Percentiles rank a stretch among this genome's conserved stretches.
These are phyloP conservation scores for Chymomyza costata DNA, from an alignment of 1,140 invertebrate species.

Conservation along the genomic window DNA sequence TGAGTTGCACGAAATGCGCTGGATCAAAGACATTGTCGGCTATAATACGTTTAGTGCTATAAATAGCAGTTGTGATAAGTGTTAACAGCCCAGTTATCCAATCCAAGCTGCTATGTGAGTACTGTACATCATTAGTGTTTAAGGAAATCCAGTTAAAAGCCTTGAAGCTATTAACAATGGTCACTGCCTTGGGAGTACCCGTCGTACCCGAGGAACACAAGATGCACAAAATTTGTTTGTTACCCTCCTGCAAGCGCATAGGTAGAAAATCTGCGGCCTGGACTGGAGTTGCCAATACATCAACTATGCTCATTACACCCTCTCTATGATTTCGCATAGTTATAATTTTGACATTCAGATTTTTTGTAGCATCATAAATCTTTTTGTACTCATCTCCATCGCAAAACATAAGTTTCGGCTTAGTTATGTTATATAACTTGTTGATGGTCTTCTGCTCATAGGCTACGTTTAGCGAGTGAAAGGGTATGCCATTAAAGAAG, in stretches of 20 bases:
- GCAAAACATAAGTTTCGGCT: constrained; percentile 43
- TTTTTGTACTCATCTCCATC: constrained; percentile 31
- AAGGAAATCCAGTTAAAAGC: constrained; percentile 17
- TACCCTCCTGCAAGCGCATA: constrained; percentile 6
- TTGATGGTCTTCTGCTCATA: constrained; percentile 16
- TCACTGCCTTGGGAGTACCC: constrained; percentile 84
- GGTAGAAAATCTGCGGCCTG: constrained; percentile 25
- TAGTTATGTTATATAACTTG: constrained; percentile 21
- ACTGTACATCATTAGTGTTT: constrained; percentile 13
- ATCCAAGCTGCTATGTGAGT: constrained; percentile 20
- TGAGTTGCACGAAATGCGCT: neutral
- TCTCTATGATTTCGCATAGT: constrained; percentile 20
- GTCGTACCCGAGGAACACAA: constrained; percentile 83
- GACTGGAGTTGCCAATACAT: constrained; percentile 13
- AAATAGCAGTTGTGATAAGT: constrained; percentile 15
- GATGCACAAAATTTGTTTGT: constrained; percentile 56
- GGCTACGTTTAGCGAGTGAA: constrained; percentile 16
- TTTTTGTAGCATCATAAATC: constrained; percentile 18
- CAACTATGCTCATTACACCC: constrained; percentile 15
- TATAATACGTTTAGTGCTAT: constrained; percentile 26
- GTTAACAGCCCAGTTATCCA: constrained; percentile 31
- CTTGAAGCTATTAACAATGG: constrained; percentile 79
- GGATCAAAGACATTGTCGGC: constrained; percentile 24
- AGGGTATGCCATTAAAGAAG: constrained; percentile 23
- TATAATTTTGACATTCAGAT: constrained; percentile 13